Evolutionary conservation across 2,888 invertebrate species (phyloP), one percentile per base, ranked within the genome.

Genomic region (Candidula unifasciata): DNA sequence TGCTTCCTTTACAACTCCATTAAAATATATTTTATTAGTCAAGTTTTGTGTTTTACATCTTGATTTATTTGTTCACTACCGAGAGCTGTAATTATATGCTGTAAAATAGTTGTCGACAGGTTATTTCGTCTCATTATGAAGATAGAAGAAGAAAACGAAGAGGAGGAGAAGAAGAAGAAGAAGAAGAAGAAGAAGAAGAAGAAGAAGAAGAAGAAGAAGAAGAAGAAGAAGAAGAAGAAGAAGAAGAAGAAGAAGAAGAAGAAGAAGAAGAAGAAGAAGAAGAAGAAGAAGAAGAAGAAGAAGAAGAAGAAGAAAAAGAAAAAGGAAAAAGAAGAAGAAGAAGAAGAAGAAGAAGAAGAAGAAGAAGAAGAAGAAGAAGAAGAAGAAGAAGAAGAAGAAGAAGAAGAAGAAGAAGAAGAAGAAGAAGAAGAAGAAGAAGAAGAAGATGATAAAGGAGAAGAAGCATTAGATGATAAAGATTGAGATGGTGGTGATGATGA

Each of bases 241-340:
- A 30, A 30, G 68, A 68, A 60, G 24, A 60, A n/a, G 24, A 60
- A 60, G 24, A 60, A n/a, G 24, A 60, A 60, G 21, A 80, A 54
- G 24, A 80, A 68, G 27, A 60, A 79, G 60, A 79, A 33, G 33
- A 60, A 79, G 30, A 79, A 33, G 33, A 33, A 79, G 60, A 80
- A 30, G 21, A 6, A 68, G n/a, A 80, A 37, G 37, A 37, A 80
- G 18, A 60, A n/a, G 24, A 60, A 60, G 24, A 60, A 60, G 1
- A 60, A 60, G 18, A 60, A 1, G 18, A 60, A 60, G 18, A 60
- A n/a, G 18, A 60, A 60, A 13, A 18, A 60, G 13, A 18, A 60
- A 6, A 18, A 60, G 54, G 18, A 60, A 60, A 13, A 60, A 60
- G 18, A 60, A n/a, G 0, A 60, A 60, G 18, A 60, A 24, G 18